Evolutionary conservation across 2,113 vertebrate species (phyloP), one percentile per base, ranked within the genome.

Genomic region (Loxodonta africana): DNA sequence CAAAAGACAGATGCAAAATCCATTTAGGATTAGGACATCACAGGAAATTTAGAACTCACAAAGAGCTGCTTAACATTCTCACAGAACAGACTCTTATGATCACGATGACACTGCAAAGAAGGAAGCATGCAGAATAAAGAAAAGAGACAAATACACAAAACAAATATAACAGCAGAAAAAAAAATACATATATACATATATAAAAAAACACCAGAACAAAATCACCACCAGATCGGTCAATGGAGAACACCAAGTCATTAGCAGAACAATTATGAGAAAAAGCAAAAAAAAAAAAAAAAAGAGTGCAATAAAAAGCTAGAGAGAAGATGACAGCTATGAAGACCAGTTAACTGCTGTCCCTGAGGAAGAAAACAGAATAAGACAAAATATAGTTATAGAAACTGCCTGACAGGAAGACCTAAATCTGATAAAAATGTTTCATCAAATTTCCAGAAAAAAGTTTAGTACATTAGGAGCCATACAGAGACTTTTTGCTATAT

Each of bases 391-490:
- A 86, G 46, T 25, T 8, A 15, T 25, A 77, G 62, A 80, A 87
- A 67, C 67, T 80, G 87, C 21, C 33, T 88, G 67, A 94, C 60
- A 76, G 33, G 69, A 84, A 88, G 84, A 80, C n/a, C 51, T 84
- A 89, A 84, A 92, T 92, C 63, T 92, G 63, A 96, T 65, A 28
- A 96, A 60, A 95, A 71, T 2, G 21, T 84, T 89, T 88, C 44
- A 80, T 3, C 65, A 6, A 78, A 94, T 69, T 92, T 95, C 51
- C 44, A 92, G 41, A 30, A 83, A 82, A 87, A 62, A 67, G 80
- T n/a, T 78, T 46, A 94, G 37, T 77, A 15, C 41, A 91, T 23
- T 69, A 51, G 69, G 30, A 81, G 37, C 77, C 33, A 93, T 21
- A 44, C 12, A 95, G 17, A 73, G 23, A 83, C 4, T 80, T 63